These are phyloP conservation scores for Drosophila anceps DNA, from an alignment of 2,888 invertebrate genomes.

Conservation along the genomic window DNA sequence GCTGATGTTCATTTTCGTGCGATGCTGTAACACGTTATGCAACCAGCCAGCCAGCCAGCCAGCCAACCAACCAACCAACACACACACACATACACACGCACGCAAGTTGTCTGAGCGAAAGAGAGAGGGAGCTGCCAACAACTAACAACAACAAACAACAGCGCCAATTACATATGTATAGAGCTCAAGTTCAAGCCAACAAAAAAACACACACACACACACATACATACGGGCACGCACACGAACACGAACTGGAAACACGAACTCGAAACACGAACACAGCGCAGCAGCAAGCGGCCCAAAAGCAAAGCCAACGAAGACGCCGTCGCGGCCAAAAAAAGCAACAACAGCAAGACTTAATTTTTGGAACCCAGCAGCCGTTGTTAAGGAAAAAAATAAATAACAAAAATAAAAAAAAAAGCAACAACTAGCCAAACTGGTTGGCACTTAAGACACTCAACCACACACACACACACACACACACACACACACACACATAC, in stretches of 20 bases:
- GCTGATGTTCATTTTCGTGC: constrained; percentile 68
- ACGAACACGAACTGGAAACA: background rate
- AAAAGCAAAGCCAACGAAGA: constrained; percentile 49
- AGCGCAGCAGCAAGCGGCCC: constrained; percentile 46
- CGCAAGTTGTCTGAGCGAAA: constrained; percentile 56
- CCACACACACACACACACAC: constrained; percentile 4
- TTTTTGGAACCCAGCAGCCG: constrained; percentile 57
- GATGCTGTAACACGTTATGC: constrained; percentile 84
- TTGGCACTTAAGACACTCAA: constrained; percentile 49
- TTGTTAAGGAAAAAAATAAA: constrained; percentile 16
- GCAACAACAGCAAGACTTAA: constrained; percentile 38
- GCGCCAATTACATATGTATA: constrained; percentile 75
- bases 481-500: constrained; percentile 3
- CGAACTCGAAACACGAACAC: constrained; percentile 28
- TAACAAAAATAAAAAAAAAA: constrained; percentile 18
- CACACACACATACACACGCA: constrained; percentile 22
- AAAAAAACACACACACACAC: constrained; percentile 37
- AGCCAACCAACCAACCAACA: constrained; percentile 14
- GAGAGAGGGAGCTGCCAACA: constrained; percentile 36
- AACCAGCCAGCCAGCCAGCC: constrained; percentile 76
- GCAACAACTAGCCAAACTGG: constrained; percentile 52
- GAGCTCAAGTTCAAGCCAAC: constrained; percentile 79
- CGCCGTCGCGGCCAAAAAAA: constrained; percentile 28
- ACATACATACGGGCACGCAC: constrained; percentile 22
- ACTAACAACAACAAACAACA: constrained; percentile 53